phyloP scores from a whole-genome alignment of 2,113 vertebrate genomes.

The Thunnus maccoyii region DNA sequence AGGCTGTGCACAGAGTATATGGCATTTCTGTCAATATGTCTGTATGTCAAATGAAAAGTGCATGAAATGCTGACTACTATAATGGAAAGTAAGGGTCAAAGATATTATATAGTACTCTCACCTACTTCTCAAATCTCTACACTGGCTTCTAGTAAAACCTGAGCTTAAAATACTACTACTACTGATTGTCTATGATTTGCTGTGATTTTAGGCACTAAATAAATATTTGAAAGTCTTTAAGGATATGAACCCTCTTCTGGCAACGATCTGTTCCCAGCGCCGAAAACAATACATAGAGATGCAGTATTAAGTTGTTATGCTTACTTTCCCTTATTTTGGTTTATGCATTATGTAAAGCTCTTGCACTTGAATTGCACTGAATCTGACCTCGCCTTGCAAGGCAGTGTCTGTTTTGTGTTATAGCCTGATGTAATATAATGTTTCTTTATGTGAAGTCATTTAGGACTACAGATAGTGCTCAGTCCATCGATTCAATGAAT shows the following conservation, averaged over 20 bases:
- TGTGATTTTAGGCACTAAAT: constrained; percentile 3
- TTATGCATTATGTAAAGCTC: not conserved
- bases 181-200: not conserved
- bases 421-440: constrained; percentile 35
- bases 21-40: constrained; percentile 30
- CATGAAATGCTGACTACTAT: constrained; percentile 44
- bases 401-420: not conserved
- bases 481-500: constrained; percentile 47
- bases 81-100: constrained; percentile 48
- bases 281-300: not conserved
- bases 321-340: not conserved
- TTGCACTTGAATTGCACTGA: not conserved
- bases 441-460: constrained; percentile 38
- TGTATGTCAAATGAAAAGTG: constrained; percentile 56
- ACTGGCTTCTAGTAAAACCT: not conserved
- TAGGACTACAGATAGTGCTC: constrained; percentile 18
- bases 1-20: not conserved
- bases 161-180: not conserved
- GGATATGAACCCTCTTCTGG: not conserved
- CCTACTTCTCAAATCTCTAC: not conserved
- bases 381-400: constrained; percentile 2
- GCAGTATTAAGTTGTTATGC: not conserved
- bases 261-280: not conserved
- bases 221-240: not conserved
- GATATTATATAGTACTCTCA: not conserved